A percentile compares a stretch with the other conserved stretches of the same genome.
Conservation (phyloP, 2,888 invertebrate genomes). For the Phymatocera aterrima region DNA sequence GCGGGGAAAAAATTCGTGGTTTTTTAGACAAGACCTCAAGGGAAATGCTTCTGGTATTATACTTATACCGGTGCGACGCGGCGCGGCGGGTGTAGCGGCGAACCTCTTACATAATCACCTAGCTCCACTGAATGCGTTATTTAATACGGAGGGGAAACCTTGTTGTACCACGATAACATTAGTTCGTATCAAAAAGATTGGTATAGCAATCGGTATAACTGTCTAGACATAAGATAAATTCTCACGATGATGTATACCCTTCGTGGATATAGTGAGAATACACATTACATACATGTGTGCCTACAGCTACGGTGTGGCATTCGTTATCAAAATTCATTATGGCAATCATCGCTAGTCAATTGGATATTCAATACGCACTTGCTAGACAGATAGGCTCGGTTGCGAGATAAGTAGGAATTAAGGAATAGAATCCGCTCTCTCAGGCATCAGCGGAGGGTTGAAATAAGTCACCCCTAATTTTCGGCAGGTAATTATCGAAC, state of each 20-base stretch:
- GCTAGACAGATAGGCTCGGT: too few species aligned
- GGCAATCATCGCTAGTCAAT: not conserved
- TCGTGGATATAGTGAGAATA: not conserved
- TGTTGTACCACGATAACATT: not conserved
- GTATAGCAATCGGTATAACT: too few species aligned
- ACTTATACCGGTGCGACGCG: not conserved
- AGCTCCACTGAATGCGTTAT: not conserved
- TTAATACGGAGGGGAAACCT: not conserved
- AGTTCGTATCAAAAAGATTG: not conserved
- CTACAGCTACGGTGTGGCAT: not conserved
- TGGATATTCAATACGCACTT: not conserved
- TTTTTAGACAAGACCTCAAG: not conserved
- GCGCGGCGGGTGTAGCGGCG: not conserved
- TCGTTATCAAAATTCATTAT: not conserved
- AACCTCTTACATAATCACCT: not conserved
- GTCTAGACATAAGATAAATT: too few species aligned
- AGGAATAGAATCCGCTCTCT: not conserved
- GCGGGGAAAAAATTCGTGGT: not conserved
- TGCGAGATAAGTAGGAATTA: not conserved
- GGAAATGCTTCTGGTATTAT: slow-evolving; percentile 16
- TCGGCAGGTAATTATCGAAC: not conserved
- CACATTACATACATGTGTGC: not conserved
- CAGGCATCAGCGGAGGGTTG: not conserved
- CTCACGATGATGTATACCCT: not conserved
- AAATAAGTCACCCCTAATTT: not conserved